Base-by-base conservation (phyloP, 2,797 vertebrate genomes). In the Brachyrhaphis roseni region DNA sequence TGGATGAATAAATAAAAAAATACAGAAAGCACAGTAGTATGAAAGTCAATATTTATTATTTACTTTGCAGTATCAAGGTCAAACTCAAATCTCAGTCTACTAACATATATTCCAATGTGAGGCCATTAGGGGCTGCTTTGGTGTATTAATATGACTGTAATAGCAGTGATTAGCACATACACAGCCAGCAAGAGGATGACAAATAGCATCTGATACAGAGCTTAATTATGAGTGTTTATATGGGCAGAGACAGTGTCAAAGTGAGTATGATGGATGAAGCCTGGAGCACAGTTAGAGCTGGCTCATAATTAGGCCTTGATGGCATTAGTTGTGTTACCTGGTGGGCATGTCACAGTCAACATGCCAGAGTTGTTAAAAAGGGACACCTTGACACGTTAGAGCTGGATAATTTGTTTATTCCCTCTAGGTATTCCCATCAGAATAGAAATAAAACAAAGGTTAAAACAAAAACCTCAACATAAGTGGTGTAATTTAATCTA, bases 291-390 rank as follows among this genome's bases (percentile, higher is more conserved):
- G 90, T 89, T 87, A 74, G 89, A 86, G 79, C 86, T 76, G 88
- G 53, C 84, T 90, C 80, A 81, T 94, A 92, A 93, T 94, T 92
- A 92, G 93, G 90, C 85, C 84, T 87, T 78, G 80, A 87, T 89
- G 86, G 79, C 75, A 88, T 91, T 88, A 89, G 90, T 85, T 85
- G 88, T 76, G 82, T 88, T 89, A 92, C 87, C 89, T 88, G 46
- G 86, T 78, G 88, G 77, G 85, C 79, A 87, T 88, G 90, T 93
- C 90, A 92, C 84, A 87, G 84, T 82, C 78, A 86, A 89, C 87
- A 86, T 82, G 84, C 55, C 83, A 74, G 81, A 88, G 64, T 75
- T 86, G 85, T 90, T 92, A 88, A 88, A 89, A 86, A 84, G 82
- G 39, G 76, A 87, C 83, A 59, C 77, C 39, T 84, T 87, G 78